Base-by-base conservation (phyloP, 2,888 invertebrate genomes). In the Elegia similella region DNA sequence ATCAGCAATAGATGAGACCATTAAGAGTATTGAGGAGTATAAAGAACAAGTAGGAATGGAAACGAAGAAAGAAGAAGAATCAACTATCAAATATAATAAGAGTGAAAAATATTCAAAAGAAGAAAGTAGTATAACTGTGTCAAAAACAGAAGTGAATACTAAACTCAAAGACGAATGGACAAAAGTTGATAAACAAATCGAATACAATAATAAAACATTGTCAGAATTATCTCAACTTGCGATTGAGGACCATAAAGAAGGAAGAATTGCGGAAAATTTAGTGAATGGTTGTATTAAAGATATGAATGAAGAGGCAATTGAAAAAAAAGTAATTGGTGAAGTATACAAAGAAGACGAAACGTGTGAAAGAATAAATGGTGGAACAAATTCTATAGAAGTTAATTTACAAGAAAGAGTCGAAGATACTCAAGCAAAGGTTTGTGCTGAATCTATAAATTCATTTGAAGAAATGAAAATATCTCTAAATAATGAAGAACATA, bases 21-120 rank as follows among this genome's bases (percentile, higher is more conserved):
- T 88, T 7, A 86, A 84, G 63, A 82, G 82, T 59, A 90, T 90
- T 62, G 87, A 89, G 73, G 86, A 86, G 62, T 90, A 90, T 56
- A 90, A 89, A 73, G 84, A 86, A 69, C 82, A 88, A 63, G 86
- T 84, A 0, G 89, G 85, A 1, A 82, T 88, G 12, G 78, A 81
- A 2, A 67, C 64, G 0, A 71, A 69, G 32, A 69, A 69, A 60
- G 68, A 73, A 60, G 53, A 59, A 1, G 67, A 54, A 43, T 46
- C 32, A n/a, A 61, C 61, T 55, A 44, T 56, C 16, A 62, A 68
- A 38, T 54, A 53, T 47, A 48, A 42, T 13, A 62, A 63, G 44
- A 54, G 29, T 16, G 42, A 64, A 7, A 42, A 46, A 13, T 47
- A 46, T 23, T 38, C 59, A 7, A 59, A 63, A 38, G 61, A 63